Evolutionary conservation across 1,140 invertebrate species (phyloP).

Genomic region (Pissodes strobi): DNA sequence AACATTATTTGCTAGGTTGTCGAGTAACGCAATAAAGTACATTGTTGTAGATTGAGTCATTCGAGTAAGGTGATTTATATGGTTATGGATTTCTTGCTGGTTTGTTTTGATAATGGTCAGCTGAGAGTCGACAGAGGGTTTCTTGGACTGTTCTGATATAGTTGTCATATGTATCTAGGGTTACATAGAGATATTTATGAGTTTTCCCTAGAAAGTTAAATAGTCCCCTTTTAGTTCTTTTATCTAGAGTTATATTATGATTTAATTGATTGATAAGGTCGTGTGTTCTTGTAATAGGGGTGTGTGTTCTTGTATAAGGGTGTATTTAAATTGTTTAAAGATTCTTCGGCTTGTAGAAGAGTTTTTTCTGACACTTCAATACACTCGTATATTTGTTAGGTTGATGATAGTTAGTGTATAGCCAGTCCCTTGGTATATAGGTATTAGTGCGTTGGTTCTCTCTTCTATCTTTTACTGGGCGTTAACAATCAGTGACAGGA

Average conservation of each 20-base stretch:
- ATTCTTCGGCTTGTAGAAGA: not conserved
- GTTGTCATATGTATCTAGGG: conserved; percentile 7
- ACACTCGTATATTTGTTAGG: conserved; percentile 9
- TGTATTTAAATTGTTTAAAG: not conserved
- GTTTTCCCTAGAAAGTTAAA: not conserved
- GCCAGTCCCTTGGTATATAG: not conserved
- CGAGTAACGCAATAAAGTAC: no score
- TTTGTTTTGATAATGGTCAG: not conserved
- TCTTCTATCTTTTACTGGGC: conserved; percentile 1
- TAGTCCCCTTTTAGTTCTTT: conserved; percentile 13
- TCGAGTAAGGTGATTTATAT: not conserved
- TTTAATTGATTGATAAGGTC: not conserved
- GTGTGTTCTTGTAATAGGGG: not conserved
- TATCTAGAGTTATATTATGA: not conserved
- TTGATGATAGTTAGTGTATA: conserved; percentile 4
- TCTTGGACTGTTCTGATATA: conserved; percentile 10
- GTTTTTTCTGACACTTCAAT: not conserved
- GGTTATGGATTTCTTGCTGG: not conserved
- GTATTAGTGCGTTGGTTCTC: conserved; percentile 1
- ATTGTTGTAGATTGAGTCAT: not conserved
- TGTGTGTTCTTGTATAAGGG: no score
- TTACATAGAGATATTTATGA: not conserved
- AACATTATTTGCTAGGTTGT: no score
- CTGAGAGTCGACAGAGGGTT: not conserved
- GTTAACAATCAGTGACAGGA: not conserved